These are phyloP conservation scores for Pseudochaenichthys georgianus DNA, from an alignment of 2,797 vertebrate species.

Conservation along the genomic window DNA sequence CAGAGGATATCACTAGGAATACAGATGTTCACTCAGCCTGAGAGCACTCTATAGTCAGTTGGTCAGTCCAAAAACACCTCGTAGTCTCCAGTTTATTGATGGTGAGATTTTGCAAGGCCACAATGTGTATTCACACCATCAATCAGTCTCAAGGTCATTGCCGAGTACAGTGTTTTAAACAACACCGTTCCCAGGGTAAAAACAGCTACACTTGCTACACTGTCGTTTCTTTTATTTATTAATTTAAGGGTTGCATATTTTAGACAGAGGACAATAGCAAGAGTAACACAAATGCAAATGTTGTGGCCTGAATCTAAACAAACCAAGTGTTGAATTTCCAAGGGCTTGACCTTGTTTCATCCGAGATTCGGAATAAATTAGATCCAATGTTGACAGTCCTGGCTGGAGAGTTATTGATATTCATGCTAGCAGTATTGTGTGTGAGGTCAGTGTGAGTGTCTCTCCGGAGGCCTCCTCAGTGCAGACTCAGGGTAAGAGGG, in stretches of 20 bases:
- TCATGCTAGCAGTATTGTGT: slow-evolving; percentile 53
- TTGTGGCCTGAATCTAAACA: slow-evolving; percentile 30
- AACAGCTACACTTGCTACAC: background rate
- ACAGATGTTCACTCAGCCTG: slow-evolving; percentile 2
- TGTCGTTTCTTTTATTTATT: no score
- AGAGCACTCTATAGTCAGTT: slow-evolving; percentile 7
- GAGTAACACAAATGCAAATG: slow-evolving; percentile 24
- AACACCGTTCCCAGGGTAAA: background rate
- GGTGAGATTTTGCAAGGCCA: slow-evolving; percentile 1
- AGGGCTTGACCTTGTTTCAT: slow-evolving; percentile 47
- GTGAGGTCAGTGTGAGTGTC: slow-evolving; percentile 45
- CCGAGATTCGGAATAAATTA: slow-evolving; percentile 55
- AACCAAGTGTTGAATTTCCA: slow-evolving; percentile 18
- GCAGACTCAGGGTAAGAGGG: slow-evolving; percentile 24
- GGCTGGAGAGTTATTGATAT: slow-evolving; percentile 60
- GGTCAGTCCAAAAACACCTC: background rate
- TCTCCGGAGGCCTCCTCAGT: slow-evolving; percentile 49
- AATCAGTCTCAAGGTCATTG: slow-evolving; percentile 23
- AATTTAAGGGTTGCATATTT: background rate
- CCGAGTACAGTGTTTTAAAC: slow-evolving; percentile 11
- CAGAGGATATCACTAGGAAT: slow-evolving; percentile 20
- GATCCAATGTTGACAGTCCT: slow-evolving; percentile 44
- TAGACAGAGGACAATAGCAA: slow-evolving; percentile 8
- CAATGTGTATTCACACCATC: slow-evolving; percentile 25
- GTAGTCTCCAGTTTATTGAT: slow-evolving; percentile 6